A percentile compares a stretch with the other conserved stretches of the same genome.
phyloP scores from a whole-genome alignment of 2,888 invertebrate genomes.

The Tenthredo scrophulariae region DNA sequence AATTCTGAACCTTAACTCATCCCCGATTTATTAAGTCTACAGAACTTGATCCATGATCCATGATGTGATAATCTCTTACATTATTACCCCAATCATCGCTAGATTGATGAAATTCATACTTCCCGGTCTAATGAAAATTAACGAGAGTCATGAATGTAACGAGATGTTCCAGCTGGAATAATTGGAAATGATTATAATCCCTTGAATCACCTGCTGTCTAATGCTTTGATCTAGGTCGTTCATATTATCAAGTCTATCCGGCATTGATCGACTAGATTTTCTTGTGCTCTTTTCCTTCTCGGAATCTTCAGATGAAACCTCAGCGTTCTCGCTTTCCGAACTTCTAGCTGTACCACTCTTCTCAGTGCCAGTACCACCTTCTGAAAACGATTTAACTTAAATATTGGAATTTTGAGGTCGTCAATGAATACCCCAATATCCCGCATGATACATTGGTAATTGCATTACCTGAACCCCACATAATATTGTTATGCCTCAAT shows the following conservation, averaged over 20 bases:
- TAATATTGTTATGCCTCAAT: too few species aligned
- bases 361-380: background rate
- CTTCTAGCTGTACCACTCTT: background rate
- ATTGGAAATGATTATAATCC: background rate
- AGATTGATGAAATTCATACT: background rate
- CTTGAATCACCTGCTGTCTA: constrained; percentile 68
- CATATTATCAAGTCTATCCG: constrained; percentile 84
- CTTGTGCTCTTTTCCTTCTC: constrained; percentile 78
- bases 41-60: background rate
- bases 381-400: background rate
- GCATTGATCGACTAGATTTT: constrained; percentile 88
- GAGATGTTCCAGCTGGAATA: background rate
- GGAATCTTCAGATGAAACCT: constrained; percentile 53
- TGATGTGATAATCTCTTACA: background rate
- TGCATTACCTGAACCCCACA: too few species aligned
- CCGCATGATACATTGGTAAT: too few species aligned
- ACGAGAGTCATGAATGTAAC: background rate
- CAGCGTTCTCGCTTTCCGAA: background rate
- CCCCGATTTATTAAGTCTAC: background rate
- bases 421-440: background rate
- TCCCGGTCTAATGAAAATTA: background rate
- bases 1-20: background rate
- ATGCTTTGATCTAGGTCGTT: constrained; percentile 80
- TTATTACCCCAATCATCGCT: background rate
- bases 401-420: background rate